A percentile compares a stretch with the other conserved stretches of the same genome.
Evolutionary conservation across 2,797 vertebrate genomes (phyloP).

Genomic region (Trematomus bernacchii): DNA sequence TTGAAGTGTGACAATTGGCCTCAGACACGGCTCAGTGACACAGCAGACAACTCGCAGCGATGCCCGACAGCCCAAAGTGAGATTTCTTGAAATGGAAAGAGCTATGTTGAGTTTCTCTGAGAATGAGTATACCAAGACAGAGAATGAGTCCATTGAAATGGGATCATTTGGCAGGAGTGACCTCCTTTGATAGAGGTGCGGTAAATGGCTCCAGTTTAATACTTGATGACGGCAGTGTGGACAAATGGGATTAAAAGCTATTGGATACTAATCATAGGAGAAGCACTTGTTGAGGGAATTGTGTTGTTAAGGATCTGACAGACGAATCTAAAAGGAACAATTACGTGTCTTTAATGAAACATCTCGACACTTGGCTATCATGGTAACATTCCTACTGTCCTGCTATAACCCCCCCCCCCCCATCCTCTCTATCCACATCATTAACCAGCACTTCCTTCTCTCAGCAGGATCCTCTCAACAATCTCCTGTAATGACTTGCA

Average conservation of each 20-base stretch:
- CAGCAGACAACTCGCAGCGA: constrained; percentile 26
- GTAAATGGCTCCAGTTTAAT: constrained; percentile 48
- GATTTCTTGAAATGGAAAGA: constrained; percentile 41
- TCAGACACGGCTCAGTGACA: constrained; percentile 46
- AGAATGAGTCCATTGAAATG: constrained; percentile 40
- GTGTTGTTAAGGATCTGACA: constrained; percentile 24
- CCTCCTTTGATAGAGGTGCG: constrained; percentile 49
- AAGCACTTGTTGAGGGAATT: constrained; percentile 32
- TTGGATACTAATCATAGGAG: constrained; percentile 37
- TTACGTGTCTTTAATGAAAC: constrained; percentile 58
- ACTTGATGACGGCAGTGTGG: constrained; percentile 29
- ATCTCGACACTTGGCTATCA: constrained; percentile 38
- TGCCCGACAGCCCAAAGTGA: constrained; percentile 21
- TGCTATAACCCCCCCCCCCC: constrained; percentile 24
- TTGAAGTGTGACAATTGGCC: constrained; percentile 53
- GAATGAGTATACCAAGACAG: constrained; percentile 13
- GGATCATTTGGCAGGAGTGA: constrained; percentile 55
- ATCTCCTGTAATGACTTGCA: constrained; percentile 47
- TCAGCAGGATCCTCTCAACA: constrained; percentile 35
- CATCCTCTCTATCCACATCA: constrained; percentile 18
- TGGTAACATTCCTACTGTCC: constrained; percentile 55
- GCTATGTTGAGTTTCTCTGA: constrained; percentile 20
- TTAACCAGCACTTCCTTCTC: constrained; percentile 43
- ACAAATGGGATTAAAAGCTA: constrained; percentile 32
- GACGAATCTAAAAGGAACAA: constrained; percentile 58